Evolutionary conservation across 2,113 vertebrate genomes (phyloP).

Genomic region (human (Homo sapiens)): GRCh38 chr20:37048001-37048500

Average conservation of each 20-base stretch:
- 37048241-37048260: not conserved
- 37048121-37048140: not conserved
- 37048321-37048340: not conserved
- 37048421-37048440: not conserved
- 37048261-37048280: not conserved
- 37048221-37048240: not conserved
- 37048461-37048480: not conserved
- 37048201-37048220: not conserved
- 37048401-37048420: not conserved
- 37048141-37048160: not conserved
- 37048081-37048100: not conserved
- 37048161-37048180: not conserved
- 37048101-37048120: slow-evolving; percentile 3
- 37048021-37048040: not conserved
- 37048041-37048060: slow-evolving; percentile 2
- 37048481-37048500: not conserved
- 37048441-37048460: not conserved
- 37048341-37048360: not conserved
- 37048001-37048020: not conserved
- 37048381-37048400: not conserved
- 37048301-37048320: not conserved
- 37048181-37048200: not conserved
- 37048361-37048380: not conserved
- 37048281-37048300: not conserved
- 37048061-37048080: not conserved